Conservation (phyloP, 1,140 invertebrate genomes). For the Tetraneura akinire region DNA sequence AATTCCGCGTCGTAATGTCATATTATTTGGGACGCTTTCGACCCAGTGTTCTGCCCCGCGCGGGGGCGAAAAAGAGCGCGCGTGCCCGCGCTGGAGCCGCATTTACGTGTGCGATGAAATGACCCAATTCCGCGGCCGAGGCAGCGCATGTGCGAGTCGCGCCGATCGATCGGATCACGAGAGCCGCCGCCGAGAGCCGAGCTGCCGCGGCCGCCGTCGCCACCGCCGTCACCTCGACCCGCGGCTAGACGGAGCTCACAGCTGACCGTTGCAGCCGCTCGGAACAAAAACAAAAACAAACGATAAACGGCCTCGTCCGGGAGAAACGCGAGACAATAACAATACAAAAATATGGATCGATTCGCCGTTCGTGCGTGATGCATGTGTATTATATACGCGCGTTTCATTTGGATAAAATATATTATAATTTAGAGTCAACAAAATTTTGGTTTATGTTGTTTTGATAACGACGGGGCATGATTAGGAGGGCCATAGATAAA, state of each 20-base stretch:
- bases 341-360: no score
- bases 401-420: no score
- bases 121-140: neutral
- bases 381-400: no score
- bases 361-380: no score
- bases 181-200: neutral
- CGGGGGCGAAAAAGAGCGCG: neutral
- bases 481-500: no score
- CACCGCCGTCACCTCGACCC: no score
- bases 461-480: no score
- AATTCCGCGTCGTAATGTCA: no score
- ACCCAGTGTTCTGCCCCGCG: neutral
- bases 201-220: neutral
- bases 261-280: neutral
- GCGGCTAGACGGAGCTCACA: neutral
- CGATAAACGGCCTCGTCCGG: neutral
- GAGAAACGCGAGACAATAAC: neutral
- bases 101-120: neutral
- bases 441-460: no score
- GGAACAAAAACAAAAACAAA: conserved; percentile 24
- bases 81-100: neutral
- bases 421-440: no score
- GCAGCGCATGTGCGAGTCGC: neutral
- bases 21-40: no score
- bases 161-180: conserved; percentile 1